phyloP scores from a whole-genome alignment of 2,797 vertebrate species.

The Spinus pinus region DNA sequence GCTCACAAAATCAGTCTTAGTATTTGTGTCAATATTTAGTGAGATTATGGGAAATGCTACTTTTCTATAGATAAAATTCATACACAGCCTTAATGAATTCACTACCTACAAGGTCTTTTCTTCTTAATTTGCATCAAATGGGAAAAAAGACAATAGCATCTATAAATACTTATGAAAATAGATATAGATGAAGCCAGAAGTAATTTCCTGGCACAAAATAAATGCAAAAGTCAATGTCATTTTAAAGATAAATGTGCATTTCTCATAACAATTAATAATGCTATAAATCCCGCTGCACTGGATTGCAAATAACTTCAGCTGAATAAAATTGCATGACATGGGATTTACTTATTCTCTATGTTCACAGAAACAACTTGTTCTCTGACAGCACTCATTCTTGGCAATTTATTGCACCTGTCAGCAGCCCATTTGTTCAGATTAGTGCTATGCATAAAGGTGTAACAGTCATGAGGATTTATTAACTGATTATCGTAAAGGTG shows the following conservation, averaged over 20 bases:
- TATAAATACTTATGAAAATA: neutral
- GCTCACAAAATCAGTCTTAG: neutral
- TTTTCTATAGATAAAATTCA: neutral
- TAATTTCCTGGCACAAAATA: constrained; percentile 50
- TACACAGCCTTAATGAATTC: neutral
- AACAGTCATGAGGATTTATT: constrained; percentile 78
- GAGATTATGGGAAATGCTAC: neutral
- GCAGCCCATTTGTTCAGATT: constrained; percentile 79
- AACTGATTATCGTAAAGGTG: constrained; percentile 71
- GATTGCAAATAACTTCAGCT: constrained; percentile 67
- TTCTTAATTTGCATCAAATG: neutral
- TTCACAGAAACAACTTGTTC: constrained; percentile 74
- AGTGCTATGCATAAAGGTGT: constrained; percentile 75
- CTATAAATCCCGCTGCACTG: constrained; percentile 64
- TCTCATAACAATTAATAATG: constrained; percentile 71
- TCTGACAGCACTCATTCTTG: constrained; percentile 75
- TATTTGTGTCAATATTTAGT: neutral
- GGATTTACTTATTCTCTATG: constrained; percentile 71
- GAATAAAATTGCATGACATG: constrained; percentile 68
- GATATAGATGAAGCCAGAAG: constrained; percentile 9
- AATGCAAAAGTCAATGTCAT: constrained; percentile 60
- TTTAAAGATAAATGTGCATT: constrained; percentile 71
- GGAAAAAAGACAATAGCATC: neutral
- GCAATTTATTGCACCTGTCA: constrained; percentile 79
- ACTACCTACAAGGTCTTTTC: neutral